These are phyloP conservation scores for Drosophila putrida DNA, from an alignment of 2,888 invertebrate species.

Conservation along the genomic window DNA sequence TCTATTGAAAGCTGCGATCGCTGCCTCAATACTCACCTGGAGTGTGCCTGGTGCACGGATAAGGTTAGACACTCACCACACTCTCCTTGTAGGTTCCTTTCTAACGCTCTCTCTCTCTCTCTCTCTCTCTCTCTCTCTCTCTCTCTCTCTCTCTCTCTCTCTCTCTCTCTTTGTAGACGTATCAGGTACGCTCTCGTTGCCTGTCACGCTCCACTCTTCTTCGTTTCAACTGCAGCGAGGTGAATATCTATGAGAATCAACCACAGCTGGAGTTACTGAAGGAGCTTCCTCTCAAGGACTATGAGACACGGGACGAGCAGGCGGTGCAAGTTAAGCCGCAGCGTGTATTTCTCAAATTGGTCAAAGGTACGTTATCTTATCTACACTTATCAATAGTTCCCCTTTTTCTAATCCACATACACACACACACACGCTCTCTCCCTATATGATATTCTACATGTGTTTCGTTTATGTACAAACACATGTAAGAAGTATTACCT, in stretches of 20 bases:
- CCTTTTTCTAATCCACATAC: constrained; percentile 2
- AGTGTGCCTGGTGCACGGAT: constrained; percentile 85
- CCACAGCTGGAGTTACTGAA: constrained; percentile 65
- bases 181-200: constrained; percentile 76
- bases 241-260: constrained; percentile 79
- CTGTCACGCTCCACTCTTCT: constrained; percentile 73
- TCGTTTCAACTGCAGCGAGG: constrained; percentile 66
- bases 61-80: constrained; percentile 64
- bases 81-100: background rate
- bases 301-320: constrained; percentile 77
- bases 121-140: background rate
- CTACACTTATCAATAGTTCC: constrained; percentile 20
- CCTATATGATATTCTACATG: constrained; percentile 11
- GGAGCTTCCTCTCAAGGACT: constrained; percentile 79
- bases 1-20: constrained; percentile 80
- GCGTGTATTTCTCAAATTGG: constrained; percentile 87
- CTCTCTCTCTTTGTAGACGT: constrained; percentile 54
- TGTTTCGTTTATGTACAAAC: constrained; percentile 19
- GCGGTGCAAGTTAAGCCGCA: constrained; percentile 90
- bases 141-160: background rate
- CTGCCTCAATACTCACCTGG: constrained; percentile 63
- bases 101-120: constrained; percentile 2
- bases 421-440: constrained; percentile 7
- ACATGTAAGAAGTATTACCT: constrained; percentile 26
- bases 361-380: constrained; percentile 87